A percentile compares a stretch with the other conserved stretches of the same genome.
Conservation (phyloP, 2,888 invertebrate species). For the Parthenolecanium corni region DNA sequence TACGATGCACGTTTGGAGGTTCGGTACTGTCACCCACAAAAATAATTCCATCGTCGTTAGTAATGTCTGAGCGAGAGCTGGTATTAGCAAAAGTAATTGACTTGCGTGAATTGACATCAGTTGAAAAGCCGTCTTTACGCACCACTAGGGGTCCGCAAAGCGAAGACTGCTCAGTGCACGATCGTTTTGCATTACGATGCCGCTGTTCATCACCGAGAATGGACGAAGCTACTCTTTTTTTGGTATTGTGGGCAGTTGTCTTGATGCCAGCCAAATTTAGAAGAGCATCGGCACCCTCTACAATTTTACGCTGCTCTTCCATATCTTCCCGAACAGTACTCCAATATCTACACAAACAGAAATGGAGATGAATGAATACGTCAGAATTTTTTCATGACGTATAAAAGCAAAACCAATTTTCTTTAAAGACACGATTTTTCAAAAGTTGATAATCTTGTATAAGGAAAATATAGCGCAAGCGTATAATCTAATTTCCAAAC, state of each 20-base stretch:
- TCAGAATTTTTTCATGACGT: background rate
- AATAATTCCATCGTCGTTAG: background rate
- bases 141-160: background rate
- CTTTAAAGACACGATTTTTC: background rate
- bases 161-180: background rate
- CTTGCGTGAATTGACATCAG: constrained; percentile 12
- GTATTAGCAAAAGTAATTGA: background rate
- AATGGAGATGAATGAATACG: background rate
- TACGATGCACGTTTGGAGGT: background rate
- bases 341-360: constrained; percentile 1
- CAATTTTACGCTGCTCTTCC: constrained; percentile 58
- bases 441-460: background rate
- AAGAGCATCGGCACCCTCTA: constrained; percentile 66
- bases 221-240: constrained; percentile 13
- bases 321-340: constrained; percentile 39
- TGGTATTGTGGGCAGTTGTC: constrained; percentile 34
- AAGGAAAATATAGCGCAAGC: no score
- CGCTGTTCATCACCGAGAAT: background rate
- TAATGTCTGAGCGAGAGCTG: background rate
- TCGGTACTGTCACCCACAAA: background rate
- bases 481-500: background rate
- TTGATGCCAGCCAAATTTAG: constrained; percentile 59
- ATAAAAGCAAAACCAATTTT: background rate
- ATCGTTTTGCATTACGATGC: constrained; percentile 1
- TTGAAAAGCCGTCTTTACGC: background rate